Conservation (phyloP, 1,140 invertebrate genomes). For the Homarus americanus region DNA sequence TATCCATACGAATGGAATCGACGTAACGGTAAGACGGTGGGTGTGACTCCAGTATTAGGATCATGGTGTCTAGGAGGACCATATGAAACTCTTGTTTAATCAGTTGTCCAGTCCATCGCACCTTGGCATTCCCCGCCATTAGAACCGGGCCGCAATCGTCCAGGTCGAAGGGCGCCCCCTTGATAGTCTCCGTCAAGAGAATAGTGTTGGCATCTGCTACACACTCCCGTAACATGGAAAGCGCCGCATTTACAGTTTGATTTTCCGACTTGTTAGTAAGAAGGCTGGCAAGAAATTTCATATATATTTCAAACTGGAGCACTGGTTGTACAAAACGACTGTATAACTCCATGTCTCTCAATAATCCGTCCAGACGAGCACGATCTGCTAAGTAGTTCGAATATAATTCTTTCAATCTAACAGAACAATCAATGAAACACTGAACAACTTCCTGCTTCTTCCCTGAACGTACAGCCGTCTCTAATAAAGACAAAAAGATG, state of each 20-base stretch:
- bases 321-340: not conserved
- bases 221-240: slow-evolving; percentile 23
- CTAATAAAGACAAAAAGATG: slow-evolving; percentile 16
- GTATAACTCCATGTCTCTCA: not conserved
- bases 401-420: slow-evolving; percentile 26
- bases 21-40: slow-evolving; percentile 24
- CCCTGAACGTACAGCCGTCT: not conserved
- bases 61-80: slow-evolving; percentile 47
- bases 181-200: slow-evolving; percentile 36
- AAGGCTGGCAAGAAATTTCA: slow-evolving; percentile 18
- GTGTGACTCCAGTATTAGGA: slow-evolving; percentile 48
- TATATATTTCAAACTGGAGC: not conserved
- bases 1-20: slow-evolving; percentile 60
- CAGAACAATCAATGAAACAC: slow-evolving; percentile 48
- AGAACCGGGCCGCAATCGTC: slow-evolving; percentile 36
- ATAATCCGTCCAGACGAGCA: slow-evolving; percentile 1
- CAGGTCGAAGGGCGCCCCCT: slow-evolving; percentile 50
- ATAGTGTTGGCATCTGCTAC: slow-evolving; percentile 34
- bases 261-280: not conserved
- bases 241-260: slow-evolving; percentile 9
- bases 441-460: slow-evolving; percentile 13
- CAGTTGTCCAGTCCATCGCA: slow-evolving; percentile 33
- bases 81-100: slow-evolving; percentile 34
- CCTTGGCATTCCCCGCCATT: slow-evolving; percentile 31
- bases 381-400: slow-evolving; percentile 42